Conservation (phyloP, 2,888 invertebrate genomes). For the Andrena bicolor region DNA sequence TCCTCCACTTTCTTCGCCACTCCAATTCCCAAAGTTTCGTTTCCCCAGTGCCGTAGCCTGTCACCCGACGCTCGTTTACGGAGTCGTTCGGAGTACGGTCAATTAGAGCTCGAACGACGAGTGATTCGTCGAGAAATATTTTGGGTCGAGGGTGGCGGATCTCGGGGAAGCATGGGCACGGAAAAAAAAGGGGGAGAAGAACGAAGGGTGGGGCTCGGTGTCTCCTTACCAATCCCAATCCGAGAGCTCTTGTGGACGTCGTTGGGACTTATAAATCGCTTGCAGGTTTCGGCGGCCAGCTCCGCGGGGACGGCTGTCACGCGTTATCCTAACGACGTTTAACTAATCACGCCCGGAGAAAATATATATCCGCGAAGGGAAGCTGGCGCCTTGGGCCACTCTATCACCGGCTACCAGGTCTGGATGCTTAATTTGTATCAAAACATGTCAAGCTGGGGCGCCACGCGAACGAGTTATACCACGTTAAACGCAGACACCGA, state of each 20-base stretch:
- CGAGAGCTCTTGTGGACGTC: slow-evolving; percentile 65
- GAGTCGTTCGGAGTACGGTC: slow-evolving; percentile 65
- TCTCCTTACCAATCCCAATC: slow-evolving; percentile 66
- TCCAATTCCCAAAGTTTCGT: not conserved
- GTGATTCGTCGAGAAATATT: slow-evolving; percentile 75
- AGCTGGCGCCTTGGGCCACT: slow-evolving; percentile 71
- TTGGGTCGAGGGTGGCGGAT: slow-evolving; percentile 51
- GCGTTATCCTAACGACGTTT: slow-evolving; percentile 81
- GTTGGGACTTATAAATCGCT: slow-evolving; percentile 81
- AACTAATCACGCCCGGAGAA: slow-evolving; percentile 82
- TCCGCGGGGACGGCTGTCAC: slow-evolving; percentile 75
- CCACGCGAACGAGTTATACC: slow-evolving; percentile 69
- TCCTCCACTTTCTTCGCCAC: not conserved
- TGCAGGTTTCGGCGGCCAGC: slow-evolving; percentile 76
- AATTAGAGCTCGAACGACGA: slow-evolving; percentile 72
- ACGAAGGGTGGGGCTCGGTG: slow-evolving; percentile 53
- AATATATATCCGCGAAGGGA: slow-evolving; percentile 78
- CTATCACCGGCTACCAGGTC: slow-evolving; percentile 60
- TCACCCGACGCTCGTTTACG: slow-evolving; percentile 36
- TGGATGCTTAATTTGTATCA: slow-evolving; percentile 79
- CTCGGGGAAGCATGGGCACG: not conserved
- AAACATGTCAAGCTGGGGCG: slow-evolving; percentile 76
- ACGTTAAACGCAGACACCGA: slow-evolving; percentile 50
- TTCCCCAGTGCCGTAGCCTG: not conserved
- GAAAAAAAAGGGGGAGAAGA: not conserved